Percentiles rank a stretch among this genome's conserved stretches.
Conservation (phyloP, 2,797 vertebrate genomes). For the Eremophila alpestris region DNA sequence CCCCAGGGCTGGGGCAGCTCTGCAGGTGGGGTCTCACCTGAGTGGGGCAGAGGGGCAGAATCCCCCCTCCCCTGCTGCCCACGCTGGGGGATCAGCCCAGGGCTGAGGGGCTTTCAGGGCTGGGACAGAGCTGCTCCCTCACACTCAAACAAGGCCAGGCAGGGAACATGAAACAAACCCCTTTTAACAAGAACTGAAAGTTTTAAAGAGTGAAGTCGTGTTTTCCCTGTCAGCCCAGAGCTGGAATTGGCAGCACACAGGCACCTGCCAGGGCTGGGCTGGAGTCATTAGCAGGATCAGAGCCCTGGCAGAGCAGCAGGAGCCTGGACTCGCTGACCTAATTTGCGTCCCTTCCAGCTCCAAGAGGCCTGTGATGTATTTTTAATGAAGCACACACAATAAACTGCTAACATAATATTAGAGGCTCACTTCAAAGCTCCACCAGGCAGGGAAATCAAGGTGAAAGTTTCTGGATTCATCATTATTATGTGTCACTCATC, state of each 20-base stretch:
- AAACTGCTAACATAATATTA: conserved; percentile 52
- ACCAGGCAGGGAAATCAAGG: conserved; percentile 44
- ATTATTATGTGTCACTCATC: conserved; percentile 41
- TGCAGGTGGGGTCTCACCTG: neutral
- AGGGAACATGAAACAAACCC: neutral
- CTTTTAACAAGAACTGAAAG: neutral
- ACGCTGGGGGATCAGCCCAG: rapidly evolving
- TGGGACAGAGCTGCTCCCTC: neutral
- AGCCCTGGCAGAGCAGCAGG: conserved; percentile 43
- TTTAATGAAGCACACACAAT: conserved; percentile 68
- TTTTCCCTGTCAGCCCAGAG: neutral
- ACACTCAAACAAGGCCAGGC: rapidly evolving
- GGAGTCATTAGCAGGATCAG: conserved; percentile 56
- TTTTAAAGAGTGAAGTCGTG: neutral
- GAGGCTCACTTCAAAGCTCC: conserved; percentile 53
- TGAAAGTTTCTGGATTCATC: conserved; percentile 47
- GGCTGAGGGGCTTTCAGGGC: rapidly evolving
- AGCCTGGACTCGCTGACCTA: conserved; percentile 51
- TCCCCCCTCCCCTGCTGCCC: neutral
- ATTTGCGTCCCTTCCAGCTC: conserved; percentile 60
- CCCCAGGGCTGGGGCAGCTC: neutral
- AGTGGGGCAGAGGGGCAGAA: neutral
- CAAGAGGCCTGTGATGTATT: conserved; percentile 54
- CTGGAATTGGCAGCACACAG: conserved; percentile 18
- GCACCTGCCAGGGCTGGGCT: conserved; percentile 48